These are phyloP conservation scores for Pogonocichla stellata DNA, from an alignment of 2,113 vertebrate species.

Conservation along the genomic window DNA sequence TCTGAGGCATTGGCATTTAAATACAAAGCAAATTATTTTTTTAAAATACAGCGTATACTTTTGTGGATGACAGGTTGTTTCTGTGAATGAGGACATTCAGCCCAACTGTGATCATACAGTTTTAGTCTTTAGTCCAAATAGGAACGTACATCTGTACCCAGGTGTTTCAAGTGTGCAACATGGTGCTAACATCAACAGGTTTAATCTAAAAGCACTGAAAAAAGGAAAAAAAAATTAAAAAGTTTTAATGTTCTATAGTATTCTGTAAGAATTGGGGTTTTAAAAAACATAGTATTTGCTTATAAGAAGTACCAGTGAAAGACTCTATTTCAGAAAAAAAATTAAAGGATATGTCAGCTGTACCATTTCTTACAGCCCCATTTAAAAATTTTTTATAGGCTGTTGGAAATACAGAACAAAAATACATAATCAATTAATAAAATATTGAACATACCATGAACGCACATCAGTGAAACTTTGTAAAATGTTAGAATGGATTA, in stretches of 20 bases:
- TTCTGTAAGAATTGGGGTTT: neutral
- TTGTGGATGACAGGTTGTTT: neutral
- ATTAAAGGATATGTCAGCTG: constrained; percentile 27
- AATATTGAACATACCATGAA: constrained; percentile 58
- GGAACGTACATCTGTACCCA: neutral
- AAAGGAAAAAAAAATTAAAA: neutral
- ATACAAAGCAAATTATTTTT: neutral
- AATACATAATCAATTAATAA: constrained; percentile 67
- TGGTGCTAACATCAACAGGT: neutral
- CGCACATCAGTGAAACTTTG: constrained; percentile 45
- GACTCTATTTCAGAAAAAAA: neutral
- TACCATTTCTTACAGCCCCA: constrained; percentile 48
- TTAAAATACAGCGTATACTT: neutral
- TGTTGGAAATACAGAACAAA: constrained; percentile 53
- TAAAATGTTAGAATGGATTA: constrained; percentile 67
- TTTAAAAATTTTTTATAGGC: constrained; percentile 17
- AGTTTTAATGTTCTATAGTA: neutral
- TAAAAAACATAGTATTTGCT: neutral
- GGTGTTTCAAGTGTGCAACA: neutral
- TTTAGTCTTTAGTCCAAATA: neutral
- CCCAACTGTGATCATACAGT: neutral
- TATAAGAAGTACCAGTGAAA: neutral
- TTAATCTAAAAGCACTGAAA: neutral
- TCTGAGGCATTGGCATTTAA: neutral
- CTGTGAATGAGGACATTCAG: neutral